Conservation (phyloP, 2,797 vertebrate genomes). For the Muscicapa comitata region DNA sequence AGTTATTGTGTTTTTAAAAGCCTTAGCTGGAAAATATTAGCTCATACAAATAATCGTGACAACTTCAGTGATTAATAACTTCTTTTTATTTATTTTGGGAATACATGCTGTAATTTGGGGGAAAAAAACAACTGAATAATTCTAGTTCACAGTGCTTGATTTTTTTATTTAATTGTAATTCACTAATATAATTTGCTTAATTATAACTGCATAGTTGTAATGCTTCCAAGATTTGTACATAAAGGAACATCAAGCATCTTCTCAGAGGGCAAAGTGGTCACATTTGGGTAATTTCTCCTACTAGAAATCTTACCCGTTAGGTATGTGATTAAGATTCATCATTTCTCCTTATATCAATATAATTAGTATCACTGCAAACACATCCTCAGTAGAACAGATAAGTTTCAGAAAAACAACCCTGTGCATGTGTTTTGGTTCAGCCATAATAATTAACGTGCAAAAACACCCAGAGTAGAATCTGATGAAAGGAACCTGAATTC, state of each 20-base stretch:
- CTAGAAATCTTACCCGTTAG: background rate
- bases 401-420: background rate
- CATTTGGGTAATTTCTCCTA: background rate
- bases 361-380: slow-evolving; percentile 15
- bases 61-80: background rate
- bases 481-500: background rate
- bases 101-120: background rate
- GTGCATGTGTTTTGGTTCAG: background rate
- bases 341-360: background rate
- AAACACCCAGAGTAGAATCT: background rate
- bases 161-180: background rate
- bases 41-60: background rate
- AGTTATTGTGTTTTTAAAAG: background rate
- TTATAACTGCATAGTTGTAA: background rate
- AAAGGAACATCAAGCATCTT: slow-evolving; percentile 12
- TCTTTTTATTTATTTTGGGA: background rate
- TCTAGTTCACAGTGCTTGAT: background rate
- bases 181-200: background rate
- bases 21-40: background rate
- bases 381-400: background rate
- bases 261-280: slow-evolving; percentile 12
- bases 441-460: background rate
- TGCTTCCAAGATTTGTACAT: slow-evolving; percentile 17
- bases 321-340: slow-evolving; percentile 3
- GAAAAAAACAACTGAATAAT: background rate